These are phyloP conservation scores for Morone chrysops DNA, from an alignment of 2,113 vertebrate genomes.

Conservation along the genomic window DNA sequence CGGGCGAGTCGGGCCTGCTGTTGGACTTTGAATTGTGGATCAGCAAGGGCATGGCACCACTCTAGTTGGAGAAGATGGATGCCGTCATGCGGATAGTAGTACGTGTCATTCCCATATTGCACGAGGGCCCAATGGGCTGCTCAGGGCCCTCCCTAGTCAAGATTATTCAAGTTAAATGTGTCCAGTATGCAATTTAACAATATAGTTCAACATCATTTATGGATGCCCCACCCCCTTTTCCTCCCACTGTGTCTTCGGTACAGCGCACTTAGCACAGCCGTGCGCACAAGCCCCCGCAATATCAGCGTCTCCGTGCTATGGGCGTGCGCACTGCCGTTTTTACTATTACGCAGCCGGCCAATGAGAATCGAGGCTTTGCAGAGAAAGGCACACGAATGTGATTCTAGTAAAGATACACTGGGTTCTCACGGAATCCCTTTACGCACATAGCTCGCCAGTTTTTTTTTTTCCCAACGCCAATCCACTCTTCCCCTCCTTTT, in stretches of 20 bases:
- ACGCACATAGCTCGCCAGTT: constrained; percentile 76
- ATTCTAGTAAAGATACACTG: constrained; percentile 79
- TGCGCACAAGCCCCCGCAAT: constrained; percentile 70
- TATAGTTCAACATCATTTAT: constrained; percentile 70
- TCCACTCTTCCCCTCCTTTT: constrained; percentile 76
- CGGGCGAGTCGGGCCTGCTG: constrained; percentile 47
- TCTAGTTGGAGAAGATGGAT: constrained; percentile 75
- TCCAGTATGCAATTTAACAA: constrained; percentile 54
- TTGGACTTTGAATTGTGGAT: constrained; percentile 72
- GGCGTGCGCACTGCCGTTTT: constrained; percentile 75
- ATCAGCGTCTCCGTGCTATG: constrained; percentile 67
- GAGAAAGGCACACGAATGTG: constrained; percentile 80
- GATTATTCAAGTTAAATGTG: constrained; percentile 22
- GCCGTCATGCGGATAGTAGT: constrained; percentile 72
- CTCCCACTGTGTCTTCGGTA: constrained; percentile 66
- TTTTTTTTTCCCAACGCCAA: constrained; percentile 77
- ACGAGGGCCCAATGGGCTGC: constrained; percentile 36
- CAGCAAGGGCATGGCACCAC: constrained; percentile 57
- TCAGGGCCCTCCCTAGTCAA: constrained; percentile 11
- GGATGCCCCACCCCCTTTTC: constrained; percentile 75
- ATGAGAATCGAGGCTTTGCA: constrained; percentile 75
- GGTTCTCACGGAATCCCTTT: constrained; percentile 83
- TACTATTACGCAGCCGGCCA: constrained; percentile 81
- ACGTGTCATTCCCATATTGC: constrained; percentile 77
- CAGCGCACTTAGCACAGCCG: constrained; percentile 63